Evolutionary conservation across 2,888 invertebrate genomes (phyloP).

Genomic region (Meiosimyza platycephala): DNA sequence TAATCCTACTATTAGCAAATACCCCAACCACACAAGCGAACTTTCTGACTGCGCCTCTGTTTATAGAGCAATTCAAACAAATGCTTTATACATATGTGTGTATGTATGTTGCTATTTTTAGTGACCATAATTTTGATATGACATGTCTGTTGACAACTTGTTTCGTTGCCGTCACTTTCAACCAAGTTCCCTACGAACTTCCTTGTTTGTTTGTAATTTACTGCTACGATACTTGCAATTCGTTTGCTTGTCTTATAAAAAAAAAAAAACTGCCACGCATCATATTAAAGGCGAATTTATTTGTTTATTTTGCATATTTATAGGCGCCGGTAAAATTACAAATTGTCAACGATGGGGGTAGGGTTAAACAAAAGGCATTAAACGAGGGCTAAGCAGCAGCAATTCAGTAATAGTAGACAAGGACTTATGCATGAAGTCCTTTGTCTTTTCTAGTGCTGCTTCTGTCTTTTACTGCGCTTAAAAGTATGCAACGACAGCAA

Average conservation of each 20-base stretch:
- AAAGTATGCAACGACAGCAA: slow-evolving; percentile 19
- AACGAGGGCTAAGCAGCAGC: slow-evolving; percentile 18
- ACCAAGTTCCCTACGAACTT: neutral
- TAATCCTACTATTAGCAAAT: neutral
- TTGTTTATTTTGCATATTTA: slow-evolving; percentile 38
- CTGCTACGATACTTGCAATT: slow-evolving; percentile 2
- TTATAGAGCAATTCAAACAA: neutral
- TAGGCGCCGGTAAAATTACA: slow-evolving; percentile 34
- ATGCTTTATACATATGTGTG: neutral
- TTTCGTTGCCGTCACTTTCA: neutral
- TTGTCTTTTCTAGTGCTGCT: neutral
- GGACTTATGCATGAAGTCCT: slow-evolving; percentile 21
- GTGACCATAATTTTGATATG: slow-evolving; percentile 19
- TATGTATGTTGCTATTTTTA: slow-evolving; percentile 3
- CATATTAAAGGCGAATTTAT: slow-evolving; percentile 28
- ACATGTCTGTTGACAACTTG: neutral
- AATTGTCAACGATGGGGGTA: slow-evolving; percentile 10
- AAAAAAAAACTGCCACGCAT: slow-evolving; percentile 16
- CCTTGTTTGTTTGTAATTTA: neutral
- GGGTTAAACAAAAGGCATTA: slow-evolving; percentile 16
- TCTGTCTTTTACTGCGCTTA: neutral
- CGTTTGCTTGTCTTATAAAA: too few species aligned
- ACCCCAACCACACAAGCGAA: neutral
- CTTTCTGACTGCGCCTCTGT: neutral
- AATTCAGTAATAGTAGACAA: slow-evolving; percentile 24